phyloP scores from a whole-genome alignment of 2,113 vertebrate genomes.

The Monopterus albus region DNA sequence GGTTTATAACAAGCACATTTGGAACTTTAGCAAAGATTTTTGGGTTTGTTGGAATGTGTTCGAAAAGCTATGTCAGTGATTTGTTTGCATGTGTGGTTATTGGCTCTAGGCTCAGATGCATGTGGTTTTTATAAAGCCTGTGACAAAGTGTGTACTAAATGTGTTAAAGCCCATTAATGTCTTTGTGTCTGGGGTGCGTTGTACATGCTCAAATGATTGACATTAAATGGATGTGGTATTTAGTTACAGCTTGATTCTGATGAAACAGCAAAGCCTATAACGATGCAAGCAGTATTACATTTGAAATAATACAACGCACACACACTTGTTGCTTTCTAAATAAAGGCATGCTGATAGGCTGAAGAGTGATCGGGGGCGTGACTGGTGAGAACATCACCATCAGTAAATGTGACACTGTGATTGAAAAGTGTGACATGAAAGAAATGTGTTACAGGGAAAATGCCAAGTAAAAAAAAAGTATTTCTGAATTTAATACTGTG shows the following conservation, averaged over 20 bases:
- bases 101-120: background rate
- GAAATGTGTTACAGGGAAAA: no score
- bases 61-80: background rate
- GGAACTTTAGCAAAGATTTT: background rate
- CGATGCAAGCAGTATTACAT: rapidly evolving
- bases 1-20: conserved; percentile 6
- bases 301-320: no score
- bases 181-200: background rate
- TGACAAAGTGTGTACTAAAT: background rate
- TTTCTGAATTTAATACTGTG: no score
- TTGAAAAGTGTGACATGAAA: no score
- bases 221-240: conserved; percentile 1
- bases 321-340: no score
- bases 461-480: no score
- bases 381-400: no score
- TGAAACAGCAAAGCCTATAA: no score
- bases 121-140: background rate
- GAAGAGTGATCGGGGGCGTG: no score
- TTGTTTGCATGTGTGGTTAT: conserved; percentile 14
- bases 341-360: no score
- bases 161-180: conserved; percentile 2
- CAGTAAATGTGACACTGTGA: no score
- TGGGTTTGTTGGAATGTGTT: conserved; percentile 18
- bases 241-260: conserved; percentile 5
- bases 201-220: conserved; percentile 1